These are phyloP conservation scores for Melipona quadrifasciata DNA, from an alignment of 1,140 invertebrate genomes.

Conservation along the genomic window DNA sequence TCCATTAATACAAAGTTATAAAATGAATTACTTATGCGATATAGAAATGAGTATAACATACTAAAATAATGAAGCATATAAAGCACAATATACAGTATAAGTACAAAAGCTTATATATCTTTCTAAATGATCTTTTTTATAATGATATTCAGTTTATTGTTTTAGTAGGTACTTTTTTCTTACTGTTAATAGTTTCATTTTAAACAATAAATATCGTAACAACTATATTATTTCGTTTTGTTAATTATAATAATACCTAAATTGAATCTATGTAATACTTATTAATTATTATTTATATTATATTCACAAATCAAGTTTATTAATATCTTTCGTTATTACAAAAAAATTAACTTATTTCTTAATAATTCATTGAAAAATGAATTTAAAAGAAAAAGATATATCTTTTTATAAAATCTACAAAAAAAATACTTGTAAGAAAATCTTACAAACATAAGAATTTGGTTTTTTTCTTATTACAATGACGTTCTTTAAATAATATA, in stretches of 20 bases:
- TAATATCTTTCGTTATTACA: slow-evolving; percentile 61
- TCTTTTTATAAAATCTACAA: slow-evolving; percentile 63
- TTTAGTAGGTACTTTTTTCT: slow-evolving; percentile 36
- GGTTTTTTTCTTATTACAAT: slow-evolving; percentile 32
- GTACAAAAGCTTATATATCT: slow-evolving; percentile 50
- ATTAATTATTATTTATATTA: slow-evolving; percentile 21
- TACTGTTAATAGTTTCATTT: slow-evolving; percentile 38
- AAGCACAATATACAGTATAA: slow-evolving; percentile 55
- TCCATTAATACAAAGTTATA: slow-evolving; percentile 12
- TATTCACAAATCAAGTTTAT: slow-evolving; percentile 51
- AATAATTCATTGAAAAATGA: slow-evolving; percentile 21
- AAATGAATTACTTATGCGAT: slow-evolving; percentile 28
- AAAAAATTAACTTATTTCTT: slow-evolving; percentile 45
- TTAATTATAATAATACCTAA: background rate
- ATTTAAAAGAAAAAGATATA: slow-evolving; percentile 21
- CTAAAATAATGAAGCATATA: slow-evolving; percentile 43
- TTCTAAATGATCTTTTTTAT: slow-evolving; percentile 47
- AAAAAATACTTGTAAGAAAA: slow-evolving; percentile 26
- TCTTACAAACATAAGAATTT: slow-evolving; percentile 63
- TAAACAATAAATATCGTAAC: slow-evolving; percentile 41
- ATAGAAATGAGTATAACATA: slow-evolving; percentile 32
- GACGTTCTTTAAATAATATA: slow-evolving; percentile 63
- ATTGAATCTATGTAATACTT: background rate
- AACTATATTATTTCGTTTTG: slow-evolving; percentile 7
- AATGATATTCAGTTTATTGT: slow-evolving; percentile 39